Conservation (phyloP, 30 jellyfish, hydroid and myxozoan species). For the Hydractinia symbiolongicarpus region DNA sequence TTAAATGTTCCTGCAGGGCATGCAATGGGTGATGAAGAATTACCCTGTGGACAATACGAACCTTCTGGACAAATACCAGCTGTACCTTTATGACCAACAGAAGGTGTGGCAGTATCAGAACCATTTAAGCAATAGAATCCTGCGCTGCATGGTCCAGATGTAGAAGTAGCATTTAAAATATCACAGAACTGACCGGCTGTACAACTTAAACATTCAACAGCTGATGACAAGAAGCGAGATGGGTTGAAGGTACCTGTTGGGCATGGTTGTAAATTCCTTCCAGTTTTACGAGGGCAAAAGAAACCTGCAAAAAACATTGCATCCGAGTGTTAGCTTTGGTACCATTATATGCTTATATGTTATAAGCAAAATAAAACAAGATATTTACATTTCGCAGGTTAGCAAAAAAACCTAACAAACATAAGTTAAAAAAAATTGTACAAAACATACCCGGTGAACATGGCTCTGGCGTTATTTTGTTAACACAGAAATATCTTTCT, state of each 20-base stretch:
- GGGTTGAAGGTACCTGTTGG: constrained; percentile 94
- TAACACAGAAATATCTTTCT: constrained; percentile 58
- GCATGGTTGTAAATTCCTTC: constrained; percentile 69
- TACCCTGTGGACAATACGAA: constrained; percentile 73
- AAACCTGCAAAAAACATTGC: constrained; percentile 43
- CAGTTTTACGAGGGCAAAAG: constrained; percentile 67
- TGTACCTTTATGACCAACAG: constrained; percentile 75
- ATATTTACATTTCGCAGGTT: no score
- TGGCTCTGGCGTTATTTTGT: constrained; percentile 53
- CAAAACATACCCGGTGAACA: constrained; percentile 57
- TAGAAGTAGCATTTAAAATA: constrained; percentile 49
- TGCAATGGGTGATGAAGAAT: constrained; percentile 73
- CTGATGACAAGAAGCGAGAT: constrained; percentile 17
- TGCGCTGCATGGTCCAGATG: constrained; percentile 80
- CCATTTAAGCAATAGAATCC: constrained; percentile 89
- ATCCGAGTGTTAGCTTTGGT: not conserved
- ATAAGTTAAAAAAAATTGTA: no score
- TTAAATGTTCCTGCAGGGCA: constrained; percentile 87
- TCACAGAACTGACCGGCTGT: constrained; percentile 76
- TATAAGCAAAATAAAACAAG: no score
- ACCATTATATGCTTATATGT: no score
- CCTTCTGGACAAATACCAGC: constrained; percentile 96
- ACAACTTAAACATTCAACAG: constrained; percentile 59
- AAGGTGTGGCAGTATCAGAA: constrained; percentile 80
- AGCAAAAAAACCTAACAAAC: not conserved